Conservation (phyloP, 2,888 invertebrate species). For the Caenorhabditis parvicauda region DNA sequence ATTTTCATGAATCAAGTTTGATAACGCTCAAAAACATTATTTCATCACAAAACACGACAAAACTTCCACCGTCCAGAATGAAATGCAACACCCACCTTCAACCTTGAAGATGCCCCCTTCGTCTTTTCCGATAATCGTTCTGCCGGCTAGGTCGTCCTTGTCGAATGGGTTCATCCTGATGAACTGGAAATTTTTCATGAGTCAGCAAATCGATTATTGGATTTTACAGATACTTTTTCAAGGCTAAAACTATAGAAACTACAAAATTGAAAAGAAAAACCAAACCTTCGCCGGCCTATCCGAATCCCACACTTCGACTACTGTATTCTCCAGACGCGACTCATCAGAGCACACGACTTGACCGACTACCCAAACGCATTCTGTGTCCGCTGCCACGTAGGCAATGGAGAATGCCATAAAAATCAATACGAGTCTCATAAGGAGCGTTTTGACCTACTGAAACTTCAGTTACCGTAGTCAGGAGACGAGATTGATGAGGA, state of each 20-base stretch:
- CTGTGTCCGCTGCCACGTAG: conserved; percentile 31
- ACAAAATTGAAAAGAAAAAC: neutral
- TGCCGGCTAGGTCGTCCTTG: conserved; percentile 50
- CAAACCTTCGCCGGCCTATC: conserved; percentile 33
- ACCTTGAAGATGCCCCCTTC: conserved; percentile 41
- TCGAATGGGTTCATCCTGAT: conserved; percentile 24
- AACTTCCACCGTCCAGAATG: too few species aligned
- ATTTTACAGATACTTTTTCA: too few species aligned
- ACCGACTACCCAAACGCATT: conserved; percentile 56
- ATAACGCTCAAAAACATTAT: too few species aligned
- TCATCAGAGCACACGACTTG: conserved; percentile 42
- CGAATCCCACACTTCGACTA: conserved; percentile 51
- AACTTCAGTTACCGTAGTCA: too few species aligned
- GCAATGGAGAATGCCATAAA: conserved; percentile 4
- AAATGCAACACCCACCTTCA: conserved; percentile 13
- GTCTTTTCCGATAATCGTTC: conserved; percentile 39
- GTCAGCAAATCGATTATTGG: too few species aligned
- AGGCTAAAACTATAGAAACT: neutral
- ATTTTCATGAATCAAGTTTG: too few species aligned
- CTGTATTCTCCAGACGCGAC: conserved; percentile 31
- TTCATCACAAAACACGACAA: too few species aligned
- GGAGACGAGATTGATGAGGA: too few species aligned
- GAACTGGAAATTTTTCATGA: conserved; percentile 9
- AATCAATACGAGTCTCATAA: neutral
- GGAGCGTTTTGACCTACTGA: too few species aligned